Evolutionary conservation across 2,113 vertebrate species (phyloP).

Genomic region (Hippocampus barbouri): DNA sequence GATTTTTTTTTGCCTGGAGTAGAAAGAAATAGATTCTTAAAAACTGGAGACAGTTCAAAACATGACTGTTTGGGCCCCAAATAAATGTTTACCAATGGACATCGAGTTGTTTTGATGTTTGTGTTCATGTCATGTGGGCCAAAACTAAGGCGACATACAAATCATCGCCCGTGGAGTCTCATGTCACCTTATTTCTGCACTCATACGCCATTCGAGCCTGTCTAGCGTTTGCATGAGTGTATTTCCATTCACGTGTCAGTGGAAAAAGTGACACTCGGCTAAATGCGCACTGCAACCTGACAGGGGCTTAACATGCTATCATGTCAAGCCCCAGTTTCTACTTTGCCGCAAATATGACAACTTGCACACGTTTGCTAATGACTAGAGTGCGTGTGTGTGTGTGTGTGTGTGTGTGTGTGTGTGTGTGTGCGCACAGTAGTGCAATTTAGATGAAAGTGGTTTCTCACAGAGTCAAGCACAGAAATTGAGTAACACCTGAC

Average conservation of each 20-base stretch:
- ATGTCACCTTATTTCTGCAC: slow-evolving; percentile 14
- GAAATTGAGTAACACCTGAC: slow-evolving; percentile 45
- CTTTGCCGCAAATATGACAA: slow-evolving; percentile 3
- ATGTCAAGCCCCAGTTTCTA: slow-evolving; percentile 11
- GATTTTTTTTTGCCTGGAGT: not conserved
- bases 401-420: not conserved
- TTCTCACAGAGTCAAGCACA: slow-evolving; percentile 1
- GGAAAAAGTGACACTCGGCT: slow-evolving; percentile 22
- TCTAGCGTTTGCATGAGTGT: not conserved
- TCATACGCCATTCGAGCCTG: slow-evolving; percentile 8
- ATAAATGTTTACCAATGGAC: not conserved
- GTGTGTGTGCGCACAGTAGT: not conserved
- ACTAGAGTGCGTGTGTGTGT: not conserved
- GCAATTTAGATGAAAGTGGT: slow-evolving; percentile 1
- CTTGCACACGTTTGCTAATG: not conserved
- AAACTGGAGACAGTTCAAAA: not conserved
- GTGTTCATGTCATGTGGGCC: slow-evolving; percentile 2
- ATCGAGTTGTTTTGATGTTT: slow-evolving; percentile 5
- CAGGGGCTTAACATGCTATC: slow-evolving; percentile 24
- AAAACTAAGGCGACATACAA: slow-evolving; percentile 9
- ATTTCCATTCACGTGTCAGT: slow-evolving; percentile 15
- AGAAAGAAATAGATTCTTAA: not conserved
- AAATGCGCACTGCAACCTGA: slow-evolving; percentile 14
- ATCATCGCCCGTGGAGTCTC: not conserved
- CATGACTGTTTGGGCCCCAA: slow-evolving; percentile 16